These are phyloP conservation scores for Tachystola acroxantha DNA, from an alignment of 2,888 invertebrate species.

Conservation along the genomic window DNA sequence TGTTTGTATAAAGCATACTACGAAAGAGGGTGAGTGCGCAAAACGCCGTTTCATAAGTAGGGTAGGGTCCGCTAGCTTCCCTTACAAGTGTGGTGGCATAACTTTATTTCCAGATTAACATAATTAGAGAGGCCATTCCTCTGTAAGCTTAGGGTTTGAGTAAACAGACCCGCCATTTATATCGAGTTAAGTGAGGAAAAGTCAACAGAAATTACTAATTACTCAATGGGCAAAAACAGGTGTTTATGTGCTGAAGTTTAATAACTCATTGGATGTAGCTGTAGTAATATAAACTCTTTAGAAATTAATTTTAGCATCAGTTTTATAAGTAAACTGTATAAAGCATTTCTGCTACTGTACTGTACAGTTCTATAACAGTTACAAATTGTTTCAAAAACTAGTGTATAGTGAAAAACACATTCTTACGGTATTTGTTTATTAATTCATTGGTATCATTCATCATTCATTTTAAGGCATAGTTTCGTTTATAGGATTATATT, in stretches of 20 bases:
- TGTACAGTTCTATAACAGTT: too few species aligned
- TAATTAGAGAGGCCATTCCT: slow-evolving; percentile 59
- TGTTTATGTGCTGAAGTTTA: slow-evolving; percentile 28
- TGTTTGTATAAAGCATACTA: slow-evolving; percentile 35
- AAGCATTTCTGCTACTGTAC: too few species aligned
- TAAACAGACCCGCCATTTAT: slow-evolving; percentile 35
- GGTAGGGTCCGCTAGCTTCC: slow-evolving; percentile 37
- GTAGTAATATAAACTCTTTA: neutral
- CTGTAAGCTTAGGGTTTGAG: slow-evolving; percentile 41
- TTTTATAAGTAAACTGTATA: too few species aligned
- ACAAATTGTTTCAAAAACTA: too few species aligned
- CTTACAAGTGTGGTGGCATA: slow-evolving; percentile 61
- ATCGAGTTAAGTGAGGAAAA: slow-evolving; percentile 10
- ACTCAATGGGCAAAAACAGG: slow-evolving; percentile 40
- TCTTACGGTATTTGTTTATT: too few species aligned
- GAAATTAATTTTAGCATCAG: too few species aligned
- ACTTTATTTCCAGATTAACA: slow-evolving; percentile 73
- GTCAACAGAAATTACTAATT: slow-evolving; percentile 35
- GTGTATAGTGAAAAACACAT: too few species aligned
- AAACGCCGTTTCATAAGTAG: slow-evolving; percentile 43
- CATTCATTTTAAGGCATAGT: too few species aligned
- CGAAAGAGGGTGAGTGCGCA: slow-evolving; percentile 40
- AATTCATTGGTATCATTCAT: too few species aligned
- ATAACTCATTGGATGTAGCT: neutral
- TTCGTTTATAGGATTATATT: too few species aligned